phyloP scores from a whole-genome alignment of 1,140 invertebrate genomes.

The Druon quercuslanigerum region DNA sequence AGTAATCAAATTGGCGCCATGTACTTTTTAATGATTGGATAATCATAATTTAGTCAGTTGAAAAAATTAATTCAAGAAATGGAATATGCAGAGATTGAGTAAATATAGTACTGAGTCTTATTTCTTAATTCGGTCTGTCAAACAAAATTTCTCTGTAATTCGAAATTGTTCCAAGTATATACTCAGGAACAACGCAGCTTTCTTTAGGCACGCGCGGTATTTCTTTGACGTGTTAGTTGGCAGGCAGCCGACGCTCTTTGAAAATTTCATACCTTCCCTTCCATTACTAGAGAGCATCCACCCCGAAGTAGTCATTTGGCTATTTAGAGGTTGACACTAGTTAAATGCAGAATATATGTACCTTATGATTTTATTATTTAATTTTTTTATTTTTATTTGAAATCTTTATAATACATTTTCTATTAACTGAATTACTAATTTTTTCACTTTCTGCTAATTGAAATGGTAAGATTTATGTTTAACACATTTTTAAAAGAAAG shows the following conservation, averaged over 20 bases:
- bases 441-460: too few relatives aligned
- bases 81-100: too few relatives aligned
- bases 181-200: constrained; percentile 18
- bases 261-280: constrained; percentile 29
- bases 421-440: too few relatives aligned
- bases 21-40: too few relatives aligned
- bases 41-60: too few relatives aligned
- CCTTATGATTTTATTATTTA: not conserved
- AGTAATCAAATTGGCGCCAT: too few relatives aligned
- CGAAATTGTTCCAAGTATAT: constrained; percentile 17
- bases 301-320: constrained; percentile 5
- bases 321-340: constrained; percentile 9
- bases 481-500: too few relatives aligned
- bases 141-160: constrained; percentile 14
- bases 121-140: not conserved
- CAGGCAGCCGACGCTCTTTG: constrained; percentile 21
- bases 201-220: constrained; percentile 26
- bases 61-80: too few relatives aligned
- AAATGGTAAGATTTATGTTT: too few relatives aligned
- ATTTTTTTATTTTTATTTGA: too few relatives aligned
- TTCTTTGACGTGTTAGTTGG: constrained; percentile 30
- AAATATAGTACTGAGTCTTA: not conserved
- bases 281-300: constrained; percentile 28
- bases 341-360: not conserved
- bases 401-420: too few relatives aligned